A percentile compares a stretch with the other conserved stretches of the same genome.
These are phyloP conservation scores for Ornithoptera priamus DNA, from an alignment of 2,888 invertebrate species.

Conservation along the genomic window DNA sequence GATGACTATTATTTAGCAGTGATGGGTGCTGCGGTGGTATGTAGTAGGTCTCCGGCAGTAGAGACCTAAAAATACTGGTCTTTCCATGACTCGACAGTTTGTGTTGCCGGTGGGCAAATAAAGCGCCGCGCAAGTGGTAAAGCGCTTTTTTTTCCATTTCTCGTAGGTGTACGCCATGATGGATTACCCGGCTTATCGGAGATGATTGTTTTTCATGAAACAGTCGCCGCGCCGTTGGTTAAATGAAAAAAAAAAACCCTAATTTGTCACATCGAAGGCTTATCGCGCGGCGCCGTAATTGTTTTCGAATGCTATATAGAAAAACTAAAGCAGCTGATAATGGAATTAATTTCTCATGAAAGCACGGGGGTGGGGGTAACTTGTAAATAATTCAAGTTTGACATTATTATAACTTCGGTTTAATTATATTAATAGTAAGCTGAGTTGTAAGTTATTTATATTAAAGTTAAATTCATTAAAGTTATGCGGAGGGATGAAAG, in stretches of 20 bases:
- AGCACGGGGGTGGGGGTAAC: slow-evolving; percentile 19
- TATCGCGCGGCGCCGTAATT: slow-evolving; percentile 45
- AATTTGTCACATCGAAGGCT: slow-evolving; percentile 53
- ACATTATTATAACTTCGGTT: slow-evolving; percentile 26
- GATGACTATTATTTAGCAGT: no score
- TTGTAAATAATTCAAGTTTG: slow-evolving; percentile 23
- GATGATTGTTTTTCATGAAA: slow-evolving; percentile 60
- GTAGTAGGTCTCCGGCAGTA: no score
- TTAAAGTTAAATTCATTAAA: not conserved
- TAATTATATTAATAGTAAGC: slow-evolving; percentile 6
- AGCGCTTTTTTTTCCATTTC: slow-evolving; percentile 10
- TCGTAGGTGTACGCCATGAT: slow-evolving; percentile 36
- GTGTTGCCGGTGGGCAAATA: slow-evolving; percentile 14
- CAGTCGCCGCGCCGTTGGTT: slow-evolving; percentile 37
- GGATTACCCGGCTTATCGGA: slow-evolving; percentile 47
- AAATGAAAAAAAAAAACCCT: slow-evolving; percentile 42
- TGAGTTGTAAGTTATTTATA: slow-evolving; percentile 1
- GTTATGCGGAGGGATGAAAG: not conserved
- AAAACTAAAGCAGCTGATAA: slow-evolving; percentile 43
- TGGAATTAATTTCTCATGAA: slow-evolving; percentile 41
- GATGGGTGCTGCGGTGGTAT: no score
- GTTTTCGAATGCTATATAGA: slow-evolving; percentile 47
- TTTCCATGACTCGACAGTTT: slow-evolving; percentile 21
- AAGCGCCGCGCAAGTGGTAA: slow-evolving; percentile 22
- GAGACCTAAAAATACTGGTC: not conserved